Base-by-base conservation (phyloP, 2,888 invertebrate genomes). In the Melipona beecheii region DNA sequence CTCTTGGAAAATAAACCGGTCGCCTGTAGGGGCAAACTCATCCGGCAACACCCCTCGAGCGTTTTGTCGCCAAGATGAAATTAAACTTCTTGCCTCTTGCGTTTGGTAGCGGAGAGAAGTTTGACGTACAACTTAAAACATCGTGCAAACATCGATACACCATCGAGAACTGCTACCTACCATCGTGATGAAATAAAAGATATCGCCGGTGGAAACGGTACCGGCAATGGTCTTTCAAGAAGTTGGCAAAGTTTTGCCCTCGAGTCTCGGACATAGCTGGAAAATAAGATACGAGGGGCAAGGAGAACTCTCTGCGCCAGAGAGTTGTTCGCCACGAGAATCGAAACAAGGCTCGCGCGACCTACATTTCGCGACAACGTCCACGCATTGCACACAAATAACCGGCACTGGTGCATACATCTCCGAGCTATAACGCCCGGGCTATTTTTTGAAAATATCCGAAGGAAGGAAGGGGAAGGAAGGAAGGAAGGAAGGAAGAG, bases 51-150 rank as follows among this genome's bases (percentile, higher is more conserved):
- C 84, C 85, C 87, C 89, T 86, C 88, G 75, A 75, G 79, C 85
- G 89, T 89, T 90, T 89, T 86, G 15, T 89, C 86, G 86, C 86
- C 83, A 87, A 88, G 86, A 87, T 80, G 81, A 89, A 91, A 92
- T 91, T 91, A 91, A 84, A 86, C 86, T 86, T 82, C 83, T 84
- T 83, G 82, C 81, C 85, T 79, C 81, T 72, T 75, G 75, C 73
- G 78, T 43, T 43, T 2, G 43, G 9, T 43, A 9, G 73, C 24
- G 84, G n/a, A 31, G 15, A 17, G 2, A 24, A 21, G 31, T 36
- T 65, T 21, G 24, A 56, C 13, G 43, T 43, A 50, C 21, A 9
- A 27, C 31, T 54, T 54, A 54, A 31, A 69, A 52, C 17, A 6
- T 19, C 11, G 24, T 11, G 11, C 17, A 56, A 73, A 64, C 49